Evolutionary conservation across 2,797 vertebrate species (phyloP).

Genomic region (Naso thynnoides): DNA sequence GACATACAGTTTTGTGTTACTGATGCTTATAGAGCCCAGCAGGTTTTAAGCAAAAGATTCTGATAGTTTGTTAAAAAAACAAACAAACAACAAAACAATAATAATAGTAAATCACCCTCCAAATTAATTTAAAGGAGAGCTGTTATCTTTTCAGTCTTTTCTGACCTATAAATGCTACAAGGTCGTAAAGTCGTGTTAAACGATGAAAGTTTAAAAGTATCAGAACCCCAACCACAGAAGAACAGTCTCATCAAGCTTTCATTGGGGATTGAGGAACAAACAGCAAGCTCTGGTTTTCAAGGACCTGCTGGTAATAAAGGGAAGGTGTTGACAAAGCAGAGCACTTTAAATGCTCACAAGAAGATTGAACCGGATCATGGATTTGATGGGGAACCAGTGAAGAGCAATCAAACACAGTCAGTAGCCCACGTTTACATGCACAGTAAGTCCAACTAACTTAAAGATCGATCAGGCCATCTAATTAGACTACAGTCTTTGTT

Average conservation of each 20-base stretch:
- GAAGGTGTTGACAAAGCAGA: not conserved
- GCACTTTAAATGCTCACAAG: not conserved
- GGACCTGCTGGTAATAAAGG: not conserved
- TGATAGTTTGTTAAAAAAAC: not conserved
- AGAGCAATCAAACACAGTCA: not conserved
- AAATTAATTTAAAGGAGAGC: too few species aligned
- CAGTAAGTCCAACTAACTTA: too few species aligned
- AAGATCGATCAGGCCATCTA: too few species aligned
- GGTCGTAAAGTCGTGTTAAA: too few species aligned
- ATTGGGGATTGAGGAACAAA: not conserved
- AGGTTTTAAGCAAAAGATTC: not conserved
- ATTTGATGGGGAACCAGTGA: not conserved
- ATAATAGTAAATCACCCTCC: not conserved
- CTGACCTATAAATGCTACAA: too few species aligned
- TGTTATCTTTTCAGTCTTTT: too few species aligned
- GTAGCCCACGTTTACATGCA: too few species aligned
- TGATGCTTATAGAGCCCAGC: not conserved
- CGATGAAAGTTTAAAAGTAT: not conserved
- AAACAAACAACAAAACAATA: too few species aligned
- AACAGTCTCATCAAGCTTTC: not conserved
- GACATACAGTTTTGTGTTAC: slow-evolving; percentile 20
- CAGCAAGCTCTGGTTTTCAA: not conserved
- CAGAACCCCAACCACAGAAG: not conserved
- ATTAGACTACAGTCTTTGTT: too few species aligned
- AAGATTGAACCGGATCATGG: not conserved